Evolutionary conservation across 64 coral and sea anemone genomes (phyloP).

Genomic region (Pachyseris speciosa): DNA sequence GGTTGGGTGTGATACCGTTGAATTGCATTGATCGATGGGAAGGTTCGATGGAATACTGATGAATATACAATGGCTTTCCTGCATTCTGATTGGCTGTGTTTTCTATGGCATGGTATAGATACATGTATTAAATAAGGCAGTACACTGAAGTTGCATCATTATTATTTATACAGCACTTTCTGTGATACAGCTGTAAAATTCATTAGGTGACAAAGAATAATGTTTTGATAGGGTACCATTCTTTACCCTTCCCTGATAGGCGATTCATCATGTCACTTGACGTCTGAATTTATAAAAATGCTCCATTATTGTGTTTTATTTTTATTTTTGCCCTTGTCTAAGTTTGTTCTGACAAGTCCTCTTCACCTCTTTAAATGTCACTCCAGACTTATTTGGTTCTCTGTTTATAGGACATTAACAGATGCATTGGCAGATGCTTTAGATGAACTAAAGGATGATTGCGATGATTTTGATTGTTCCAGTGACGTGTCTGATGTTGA

Average conservation of each 20-base stretch:
- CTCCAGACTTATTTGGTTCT: neutral
- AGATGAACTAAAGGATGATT: neutral
- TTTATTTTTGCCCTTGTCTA: neutral
- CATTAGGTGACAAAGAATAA: neutral
- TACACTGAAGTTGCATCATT: neutral
- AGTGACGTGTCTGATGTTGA: neutral
- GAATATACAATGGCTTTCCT: too few species aligned
- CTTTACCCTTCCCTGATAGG: neutral
- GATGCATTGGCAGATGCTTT: neutral
- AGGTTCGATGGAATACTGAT: too few species aligned
- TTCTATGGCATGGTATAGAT: too few species aligned
- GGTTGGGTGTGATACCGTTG: too few species aligned
- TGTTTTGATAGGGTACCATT: constrained; percentile 1
- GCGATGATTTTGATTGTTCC: neutral
- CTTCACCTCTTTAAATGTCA: neutral
- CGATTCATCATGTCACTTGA: neutral
- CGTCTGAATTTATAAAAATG: neutral
- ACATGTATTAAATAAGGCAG: neutral
- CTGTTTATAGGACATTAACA: neutral
- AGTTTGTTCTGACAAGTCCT: neutral
- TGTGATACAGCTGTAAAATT: neutral
- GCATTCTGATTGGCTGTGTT: too few species aligned
- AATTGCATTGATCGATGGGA: too few species aligned
- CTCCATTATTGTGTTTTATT: neutral
- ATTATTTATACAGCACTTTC: neutral